Evolutionary conservation across 1,140 invertebrate genomes (phyloP), one percentile per base, ranked within the genome.

Genomic region (Tribolium castaneum): DNA sequence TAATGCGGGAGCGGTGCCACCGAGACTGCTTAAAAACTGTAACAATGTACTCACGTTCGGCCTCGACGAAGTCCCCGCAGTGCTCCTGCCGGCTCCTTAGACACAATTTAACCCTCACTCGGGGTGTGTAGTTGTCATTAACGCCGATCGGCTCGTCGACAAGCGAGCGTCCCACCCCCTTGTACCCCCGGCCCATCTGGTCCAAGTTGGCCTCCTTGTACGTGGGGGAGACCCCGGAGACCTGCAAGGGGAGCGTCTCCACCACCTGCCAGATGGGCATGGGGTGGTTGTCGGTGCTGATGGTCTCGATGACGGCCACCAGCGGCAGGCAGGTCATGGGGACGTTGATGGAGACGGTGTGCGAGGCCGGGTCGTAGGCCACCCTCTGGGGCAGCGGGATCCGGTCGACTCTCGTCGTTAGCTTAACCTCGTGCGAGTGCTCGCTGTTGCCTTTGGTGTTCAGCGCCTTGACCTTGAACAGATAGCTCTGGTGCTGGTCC

Each of bases 391-490:
- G 94, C 0, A 92, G 87, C 1, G 95, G 93, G 14, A 97, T 96
- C 79, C 94, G 91, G 77, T 96, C 94, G 1, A 97, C 93, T 72
- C 94, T 92, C 0, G 95, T 97, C 0, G 92, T 93, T 3, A 91
- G 92, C 7, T 90, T 88, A 0, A 95, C 90, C 84, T 96, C 94
- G 75, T 95, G 93, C 0, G 96, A 97, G 84, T 94, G 96, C 74
- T 95, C 93, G 22, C 95, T 96, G 59, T 92, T 91, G 6, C 94
- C 95, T 85, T 95, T 95, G 0, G 93, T 93, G 83, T 97, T 97
- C 74, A 94, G 90, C 0, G 95, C 95, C 88, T 95, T 95, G 14
- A 90, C 91, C 89, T 95, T 95, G 84, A 96, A 96, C 0, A 92
- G 88, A 83, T 96, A 97, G 6, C 90, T 92, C 81, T 94, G 94